Evolutionary conservation across 1,140 invertebrate genomes (phyloP).

Genomic region (Scaptomyza montana): DNA sequence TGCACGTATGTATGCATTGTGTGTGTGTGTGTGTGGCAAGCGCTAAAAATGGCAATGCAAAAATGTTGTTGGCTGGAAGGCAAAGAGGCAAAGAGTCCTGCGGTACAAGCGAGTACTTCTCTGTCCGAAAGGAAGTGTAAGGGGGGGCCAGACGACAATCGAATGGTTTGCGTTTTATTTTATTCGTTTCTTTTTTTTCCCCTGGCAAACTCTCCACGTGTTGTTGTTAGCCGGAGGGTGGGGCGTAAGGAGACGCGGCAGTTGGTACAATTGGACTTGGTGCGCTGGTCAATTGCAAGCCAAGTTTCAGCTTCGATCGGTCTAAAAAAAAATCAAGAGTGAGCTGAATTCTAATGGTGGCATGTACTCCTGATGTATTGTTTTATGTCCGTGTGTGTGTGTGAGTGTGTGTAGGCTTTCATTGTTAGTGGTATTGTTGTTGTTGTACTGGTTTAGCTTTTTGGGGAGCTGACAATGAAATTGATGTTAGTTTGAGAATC

Average conservation of each 20-base stretch:
- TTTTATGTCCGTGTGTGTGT: not conserved
- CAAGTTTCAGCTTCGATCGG: slow-evolving; percentile 55
- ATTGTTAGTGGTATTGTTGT: slow-evolving; percentile 3
- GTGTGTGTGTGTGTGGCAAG: slow-evolving; percentile 37
- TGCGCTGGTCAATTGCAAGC: slow-evolving; percentile 78
- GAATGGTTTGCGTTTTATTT: slow-evolving; percentile 51
- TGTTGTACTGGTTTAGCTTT: slow-evolving; percentile 22
- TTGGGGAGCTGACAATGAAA: slow-evolving; percentile 21
- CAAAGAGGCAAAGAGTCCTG: slow-evolving; percentile 36
- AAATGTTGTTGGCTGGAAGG: slow-evolving; percentile 55
- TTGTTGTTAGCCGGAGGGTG: not conserved
- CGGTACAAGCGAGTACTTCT: slow-evolving; percentile 6
- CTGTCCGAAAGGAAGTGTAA: not conserved
- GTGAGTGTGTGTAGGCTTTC: slow-evolving; percentile 21
- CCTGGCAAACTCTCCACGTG: slow-evolving; percentile 11
- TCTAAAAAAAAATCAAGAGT: not conserved
- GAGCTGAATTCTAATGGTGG: slow-evolving; percentile 33
- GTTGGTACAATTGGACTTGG: slow-evolving; percentile 60
- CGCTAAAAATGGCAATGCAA: slow-evolving; percentile 76
- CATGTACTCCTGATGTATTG: slow-evolving; percentile 8
- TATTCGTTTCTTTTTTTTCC: slow-evolving; percentile 28
- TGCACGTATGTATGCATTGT: slow-evolving; percentile 13
- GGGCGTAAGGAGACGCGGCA: slow-evolving; percentile 6
- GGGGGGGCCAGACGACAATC: slow-evolving; percentile 68
- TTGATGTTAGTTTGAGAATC: slow-evolving; percentile 35